Evolutionary conservation across 2,113 vertebrate species (phyloP).

Genomic region (Delphinapterus leucas): DNA sequence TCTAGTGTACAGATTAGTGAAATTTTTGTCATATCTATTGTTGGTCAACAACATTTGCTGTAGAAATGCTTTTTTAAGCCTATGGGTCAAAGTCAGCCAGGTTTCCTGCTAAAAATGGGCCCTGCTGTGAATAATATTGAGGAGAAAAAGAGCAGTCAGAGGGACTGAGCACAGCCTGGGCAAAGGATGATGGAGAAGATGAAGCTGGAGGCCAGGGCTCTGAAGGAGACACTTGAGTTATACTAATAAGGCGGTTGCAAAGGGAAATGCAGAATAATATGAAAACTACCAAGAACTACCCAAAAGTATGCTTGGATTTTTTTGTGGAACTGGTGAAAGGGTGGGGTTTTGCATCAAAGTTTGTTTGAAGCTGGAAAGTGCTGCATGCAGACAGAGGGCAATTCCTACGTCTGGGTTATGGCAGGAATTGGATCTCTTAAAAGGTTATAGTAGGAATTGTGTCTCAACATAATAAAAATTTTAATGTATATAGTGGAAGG

Average conservation of each 20-base stretch:
- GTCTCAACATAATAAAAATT: conserved; percentile 13
- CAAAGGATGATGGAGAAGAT: background rate
- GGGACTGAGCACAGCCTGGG: background rate
- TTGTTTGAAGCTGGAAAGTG: background rate
- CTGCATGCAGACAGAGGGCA: background rate
- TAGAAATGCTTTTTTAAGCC: background rate
- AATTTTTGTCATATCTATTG: background rate
- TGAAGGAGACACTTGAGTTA: background rate
- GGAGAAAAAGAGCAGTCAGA: background rate
- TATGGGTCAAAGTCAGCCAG: background rate
- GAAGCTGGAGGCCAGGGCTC: background rate
- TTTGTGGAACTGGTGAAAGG: background rate
- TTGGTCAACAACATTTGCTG: background rate
- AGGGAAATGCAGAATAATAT: background rate
- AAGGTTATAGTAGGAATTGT: background rate
- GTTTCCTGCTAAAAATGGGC: background rate
- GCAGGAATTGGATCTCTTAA: background rate
- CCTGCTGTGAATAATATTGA: background rate
- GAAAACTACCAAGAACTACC: background rate
- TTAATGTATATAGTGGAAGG: background rate
- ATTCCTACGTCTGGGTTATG: background rate
- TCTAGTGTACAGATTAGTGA: background rate
- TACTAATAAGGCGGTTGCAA: background rate
- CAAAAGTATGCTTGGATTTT: background rate
- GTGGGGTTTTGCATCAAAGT: background rate